These are phyloP conservation scores for Radopholus similis DNA, from an alignment of 1,140 invertebrate species.

Conservation along the genomic window DNA sequence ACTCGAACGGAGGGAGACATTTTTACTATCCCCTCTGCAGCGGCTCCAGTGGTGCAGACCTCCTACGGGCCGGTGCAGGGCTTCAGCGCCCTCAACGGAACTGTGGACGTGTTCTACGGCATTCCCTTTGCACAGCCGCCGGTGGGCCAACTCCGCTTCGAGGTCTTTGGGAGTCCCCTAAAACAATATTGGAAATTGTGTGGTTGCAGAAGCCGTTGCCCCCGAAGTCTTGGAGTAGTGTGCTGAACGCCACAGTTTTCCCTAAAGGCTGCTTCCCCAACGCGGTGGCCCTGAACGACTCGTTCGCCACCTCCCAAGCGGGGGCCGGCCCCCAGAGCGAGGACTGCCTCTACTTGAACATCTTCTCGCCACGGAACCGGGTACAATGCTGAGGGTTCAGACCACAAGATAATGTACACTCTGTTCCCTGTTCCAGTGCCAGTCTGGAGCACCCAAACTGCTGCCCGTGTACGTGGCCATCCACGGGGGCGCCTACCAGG, in stretches of 20 bases:
- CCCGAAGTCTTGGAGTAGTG: conserved; percentile 18
- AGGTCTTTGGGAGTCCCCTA: too few relatives aligned
- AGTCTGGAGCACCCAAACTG: background rate
- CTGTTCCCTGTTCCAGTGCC: too few relatives aligned
- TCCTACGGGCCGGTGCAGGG: too few relatives aligned
- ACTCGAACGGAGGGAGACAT: too few relatives aligned
- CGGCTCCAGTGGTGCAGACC: too few relatives aligned
- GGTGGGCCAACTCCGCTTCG: background rate
- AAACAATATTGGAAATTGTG: too few relatives aligned
- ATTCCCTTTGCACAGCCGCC: conserved; percentile 10
- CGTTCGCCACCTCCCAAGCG: too few relatives aligned
- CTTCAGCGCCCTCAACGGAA: too few relatives aligned
- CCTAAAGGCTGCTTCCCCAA: conserved; percentile 9
- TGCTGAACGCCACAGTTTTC: conserved; percentile 1
- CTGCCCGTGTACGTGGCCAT: conserved; percentile 26
- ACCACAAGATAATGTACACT: too few relatives aligned
- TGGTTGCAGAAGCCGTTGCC: conserved; percentile 29
- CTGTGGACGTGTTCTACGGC: background rate
- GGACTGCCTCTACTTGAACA: conserved; percentile 92
- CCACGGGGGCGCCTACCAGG: conserved; percentile 44
- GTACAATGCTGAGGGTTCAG: too few relatives aligned
- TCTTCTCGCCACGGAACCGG: conserved; percentile 92
- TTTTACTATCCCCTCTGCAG: too few relatives aligned
- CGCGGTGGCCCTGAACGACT: background rate
- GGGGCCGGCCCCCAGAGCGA: conserved; percentile 67